phyloP scores from a whole-genome alignment of 1,140 invertebrate species.

The Bombus impatiens region DNA sequence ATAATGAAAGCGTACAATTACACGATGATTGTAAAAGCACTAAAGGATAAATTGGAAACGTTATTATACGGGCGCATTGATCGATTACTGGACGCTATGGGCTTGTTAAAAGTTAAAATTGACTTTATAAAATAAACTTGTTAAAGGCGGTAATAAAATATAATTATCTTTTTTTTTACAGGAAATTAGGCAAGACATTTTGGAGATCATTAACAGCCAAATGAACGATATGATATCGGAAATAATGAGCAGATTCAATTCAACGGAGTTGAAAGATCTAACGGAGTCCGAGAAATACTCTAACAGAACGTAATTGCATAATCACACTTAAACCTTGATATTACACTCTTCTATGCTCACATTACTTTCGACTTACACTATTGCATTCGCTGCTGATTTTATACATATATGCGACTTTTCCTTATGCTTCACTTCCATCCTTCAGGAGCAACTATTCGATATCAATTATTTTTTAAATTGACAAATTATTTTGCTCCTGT shows the following conservation, averaged over 20 bases:
- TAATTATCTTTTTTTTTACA: slow-evolving; percentile 30
- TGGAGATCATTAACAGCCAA: slow-evolving; percentile 54
- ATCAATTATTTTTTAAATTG: neutral
- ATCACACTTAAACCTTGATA: neutral
- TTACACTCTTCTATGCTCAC: neutral
- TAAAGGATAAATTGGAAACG: neutral
- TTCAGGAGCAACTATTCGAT: no score
- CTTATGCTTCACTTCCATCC: neutral
- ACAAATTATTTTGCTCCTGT: neutral
- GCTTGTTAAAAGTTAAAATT: no score
- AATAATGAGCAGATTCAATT: slow-evolving; percentile 31
- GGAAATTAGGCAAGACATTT: slow-evolving; percentile 64
- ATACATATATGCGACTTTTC: neutral
- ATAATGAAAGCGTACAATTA: no score
- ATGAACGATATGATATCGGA: slow-evolving; percentile 68
- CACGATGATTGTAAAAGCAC: no score
- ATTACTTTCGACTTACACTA: neutral
- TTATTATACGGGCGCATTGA: neutral
- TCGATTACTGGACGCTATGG: neutral
- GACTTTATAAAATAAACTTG: no score
- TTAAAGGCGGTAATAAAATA: neutral
- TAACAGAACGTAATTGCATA: slow-evolving; percentile 59
- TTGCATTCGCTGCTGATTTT: neutral
- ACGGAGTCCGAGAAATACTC: slow-evolving; percentile 48
- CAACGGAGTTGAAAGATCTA: neutral